Percentiles rank a stretch among this genome's conserved stretches.
phyloP scores from a whole-genome alignment of 2,888 invertebrate genomes.

The Limulus polyphemus region DNA sequence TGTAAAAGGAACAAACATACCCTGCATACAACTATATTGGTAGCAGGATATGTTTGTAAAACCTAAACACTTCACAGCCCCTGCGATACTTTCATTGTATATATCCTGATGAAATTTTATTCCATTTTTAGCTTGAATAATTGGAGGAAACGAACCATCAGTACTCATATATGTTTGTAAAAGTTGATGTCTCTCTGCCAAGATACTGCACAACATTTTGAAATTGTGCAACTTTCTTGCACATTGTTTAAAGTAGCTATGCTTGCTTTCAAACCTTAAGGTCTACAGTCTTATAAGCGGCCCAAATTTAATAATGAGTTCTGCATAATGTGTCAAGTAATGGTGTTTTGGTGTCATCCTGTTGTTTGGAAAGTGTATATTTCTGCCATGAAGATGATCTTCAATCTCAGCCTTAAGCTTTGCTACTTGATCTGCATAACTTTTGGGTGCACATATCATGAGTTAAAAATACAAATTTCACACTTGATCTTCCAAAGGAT shows the following conservation, averaged over 20 bases:
- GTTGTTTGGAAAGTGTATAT: neutral
- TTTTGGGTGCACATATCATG: slow-evolving; percentile 5
- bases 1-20: too few species aligned
- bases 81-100: too few species aligned
- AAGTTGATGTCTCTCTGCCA: slow-evolving; percentile 6
- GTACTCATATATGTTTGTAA: slow-evolving; percentile 2
- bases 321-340: slow-evolving; percentile 3
- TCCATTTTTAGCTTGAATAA: too few species aligned
- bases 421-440: slow-evolving; percentile 2
- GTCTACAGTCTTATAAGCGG: slow-evolving; percentile 10
- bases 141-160: too few species aligned
- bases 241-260: slow-evolving; percentile 12
- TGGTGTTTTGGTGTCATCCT: slow-evolving; percentile 7
- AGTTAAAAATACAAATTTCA: neutral
- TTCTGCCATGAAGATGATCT: slow-evolving; percentile 1
- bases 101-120: too few species aligned
- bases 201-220: slow-evolving; percentile 6
- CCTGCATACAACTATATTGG: too few species aligned
- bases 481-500: neutral
- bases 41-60: too few species aligned
- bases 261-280: slow-evolving; percentile 10
- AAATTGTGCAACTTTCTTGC: slow-evolving; percentile 5
- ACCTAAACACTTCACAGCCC: too few species aligned
- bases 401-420: slow-evolving; percentile 1
- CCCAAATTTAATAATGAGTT: slow-evolving; percentile 8